Base-by-base conservation (phyloP, 2,113 vertebrate species). In the Anser cygnoides region DNA sequence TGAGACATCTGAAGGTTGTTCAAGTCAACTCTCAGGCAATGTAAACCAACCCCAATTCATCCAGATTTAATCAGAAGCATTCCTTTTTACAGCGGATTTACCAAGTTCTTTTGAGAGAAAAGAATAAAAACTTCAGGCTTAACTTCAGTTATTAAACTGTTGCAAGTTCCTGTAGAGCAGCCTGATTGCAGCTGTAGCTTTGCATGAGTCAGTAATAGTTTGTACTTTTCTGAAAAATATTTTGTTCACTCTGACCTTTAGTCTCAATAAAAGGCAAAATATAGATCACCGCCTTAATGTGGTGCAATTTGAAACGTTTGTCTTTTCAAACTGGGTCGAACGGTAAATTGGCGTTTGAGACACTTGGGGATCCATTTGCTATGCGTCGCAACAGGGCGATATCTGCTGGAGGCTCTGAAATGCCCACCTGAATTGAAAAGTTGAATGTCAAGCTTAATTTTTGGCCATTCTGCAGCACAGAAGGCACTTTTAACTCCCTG, bases 381-480 rank as follows among this genome's bases (percentile, higher is more conserved):
- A 2, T 2, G 16, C 4, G 17, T 58, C 79, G 29, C 87, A 86
- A 63, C 72, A 54, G 78, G 76, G 39, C 31, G 35, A 23, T 74
- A 44, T 20, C 84, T 52, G 83, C 87, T 65, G 58, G 25, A 79
- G 89, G 50, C 89, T 84, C 66, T 11, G 5, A 62, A 81, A 78
- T 58, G 22, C 68, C 75, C 73, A 66, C 82, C 84, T 72, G 71
- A 49, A 71, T 43, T 11, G 54, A 57, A 29, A 74, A 93, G 50
- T 54, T 92, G 85, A 94, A 96, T 90, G 95, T 84, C 95, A 94
- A 41, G 28, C 13, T 25, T 81, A 66, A 92, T 91, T 54, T 92
- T 67, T 67, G 20, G 31, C 59, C 25, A 2, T 91, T 94, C 55
- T 76, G 44, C 19, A 29, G 79, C 37, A 39, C 89, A 76, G 83